These are phyloP conservation scores for Osmerus eperlanus DNA, from an alignment of 2,113 vertebrate species.

Conservation along the genomic window DNA sequence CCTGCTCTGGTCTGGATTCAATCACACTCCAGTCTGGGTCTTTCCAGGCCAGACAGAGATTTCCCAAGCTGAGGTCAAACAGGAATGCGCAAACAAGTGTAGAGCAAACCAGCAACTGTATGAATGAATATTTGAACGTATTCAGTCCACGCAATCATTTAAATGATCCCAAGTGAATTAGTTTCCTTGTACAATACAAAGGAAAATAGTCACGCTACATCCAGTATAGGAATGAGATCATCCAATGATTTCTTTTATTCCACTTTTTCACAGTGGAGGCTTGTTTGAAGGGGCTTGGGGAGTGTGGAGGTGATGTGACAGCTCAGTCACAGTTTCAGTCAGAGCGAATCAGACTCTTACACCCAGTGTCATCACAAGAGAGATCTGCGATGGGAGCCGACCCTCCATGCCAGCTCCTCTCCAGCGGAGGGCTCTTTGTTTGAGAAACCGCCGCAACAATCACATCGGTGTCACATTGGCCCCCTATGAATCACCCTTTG, in stretches of 20 bases:
- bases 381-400: not conserved
- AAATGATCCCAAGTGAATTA: not conserved
- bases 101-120: not conserved
- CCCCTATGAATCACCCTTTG: conserved; percentile 31
- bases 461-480: not conserved
- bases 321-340: not conserved
- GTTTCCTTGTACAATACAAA: not conserved
- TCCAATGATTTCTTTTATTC: not conserved
- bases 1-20: conserved; percentile 12
- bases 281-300: too few species aligned
- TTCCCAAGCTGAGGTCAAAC: conserved; percentile 7
- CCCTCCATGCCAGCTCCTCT: conserved; percentile 21
- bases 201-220: not conserved
- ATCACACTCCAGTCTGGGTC: conserved; percentile 9
- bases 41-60: not conserved
- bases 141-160: not conserved
- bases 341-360: conserved; percentile 4
- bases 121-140: conserved; percentile 4
- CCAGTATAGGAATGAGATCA: not conserved
- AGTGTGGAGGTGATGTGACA: not conserved
- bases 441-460: not conserved
- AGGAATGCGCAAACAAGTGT: conserved; percentile 18
- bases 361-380: conserved; percentile 29
- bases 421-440: conserved; percentile 31
- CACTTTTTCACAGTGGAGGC: too few species aligned